Base-by-base conservation (phyloP, 2,797 vertebrate genomes). In the Lagorchestes hirsutus region DNA sequence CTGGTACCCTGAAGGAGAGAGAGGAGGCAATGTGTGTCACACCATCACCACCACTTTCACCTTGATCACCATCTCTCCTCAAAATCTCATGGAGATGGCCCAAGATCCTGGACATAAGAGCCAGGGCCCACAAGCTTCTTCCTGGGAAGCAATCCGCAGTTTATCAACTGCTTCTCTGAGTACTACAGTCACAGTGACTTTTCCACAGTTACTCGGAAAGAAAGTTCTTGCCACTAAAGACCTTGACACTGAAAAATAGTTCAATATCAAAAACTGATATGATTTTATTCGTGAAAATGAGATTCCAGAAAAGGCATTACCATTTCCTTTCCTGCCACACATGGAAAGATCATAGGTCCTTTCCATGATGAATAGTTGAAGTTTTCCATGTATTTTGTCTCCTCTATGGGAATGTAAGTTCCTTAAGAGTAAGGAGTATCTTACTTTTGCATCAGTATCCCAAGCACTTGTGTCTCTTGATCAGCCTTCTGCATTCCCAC, bases 401-500 rank as follows among this genome's bases (percentile, higher is more conserved):
- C 29, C 29, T 62, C 29, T 62, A 31, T 62, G 59, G 13, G 29
- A 62, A 62, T 11, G 31, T 62, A 18, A 13, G 9, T 62, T 62
- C 29, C 58, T 31, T 62, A 24, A 67, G 59, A n/a, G 3, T 34
- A n/a, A 34, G 59, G 5, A n/a, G 3, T 67, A 16, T 67, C 31
- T 34, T 67, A n/a, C 13, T 67, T 34, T 67, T 16, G 12, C 14
- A 62, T 34, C 4, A 12, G 31, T 62, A 34, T 67, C 31, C 13
- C 62, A 13, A n/a, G 57, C 34, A 34, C 4, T 67, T 67, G 62
- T 34, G 62, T n/a, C 62, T 16, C 34, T 67, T 67, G 34, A n/a
- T 3, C 62, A 62, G 29, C 4, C 13, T 5, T n/a, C 34, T 3
- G n/a, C 34, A 16, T 13, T 0, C 4, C 3, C 31, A 34, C 8